phyloP scores from a whole-genome alignment of 1,140 invertebrate genomes.

The Archegozetes longisetosus region DNA sequence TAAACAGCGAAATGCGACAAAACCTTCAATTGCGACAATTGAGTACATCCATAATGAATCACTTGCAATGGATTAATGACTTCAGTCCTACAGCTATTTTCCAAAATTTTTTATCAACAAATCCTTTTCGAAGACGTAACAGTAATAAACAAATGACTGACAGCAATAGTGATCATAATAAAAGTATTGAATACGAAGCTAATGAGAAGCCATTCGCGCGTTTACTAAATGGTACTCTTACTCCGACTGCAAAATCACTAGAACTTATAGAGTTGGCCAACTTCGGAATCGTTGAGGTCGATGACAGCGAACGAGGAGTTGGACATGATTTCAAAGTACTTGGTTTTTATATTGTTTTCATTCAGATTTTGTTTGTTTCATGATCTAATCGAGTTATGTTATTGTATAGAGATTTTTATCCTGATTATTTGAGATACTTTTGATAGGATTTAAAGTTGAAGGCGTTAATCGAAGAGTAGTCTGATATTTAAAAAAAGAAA shows the following conservation, averaged over 20 bases:
- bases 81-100: slow-evolving; percentile 17
- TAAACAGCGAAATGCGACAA: no score
- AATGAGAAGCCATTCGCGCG: slow-evolving; percentile 5
- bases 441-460: background rate
- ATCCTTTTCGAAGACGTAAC: slow-evolving; percentile 18
- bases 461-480: background rate
- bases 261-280: slow-evolving; percentile 24
- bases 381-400: no score
- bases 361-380: slow-evolving; percentile 11
- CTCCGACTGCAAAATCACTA: slow-evolving; percentile 18
- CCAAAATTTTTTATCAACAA: slow-evolving; percentile 17
- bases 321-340: slow-evolving; percentile 21
- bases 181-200: background rate
- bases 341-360: slow-evolving; percentile 6
- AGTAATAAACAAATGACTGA: background rate
- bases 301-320: slow-evolving; percentile 22
- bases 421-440: background rate
- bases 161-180: background rate
- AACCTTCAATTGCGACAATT: background rate
- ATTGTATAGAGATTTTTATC: background rate
- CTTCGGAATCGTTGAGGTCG: slow-evolving; percentile 24
- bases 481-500: background rate
- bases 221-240: slow-evolving; percentile 17
- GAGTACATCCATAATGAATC: slow-evolving; percentile 4
- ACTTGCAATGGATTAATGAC: slow-evolving; percentile 10